Evolutionary conservation across 2,797 vertebrate genomes (phyloP).

Genomic region (Mus spretus): DNA sequence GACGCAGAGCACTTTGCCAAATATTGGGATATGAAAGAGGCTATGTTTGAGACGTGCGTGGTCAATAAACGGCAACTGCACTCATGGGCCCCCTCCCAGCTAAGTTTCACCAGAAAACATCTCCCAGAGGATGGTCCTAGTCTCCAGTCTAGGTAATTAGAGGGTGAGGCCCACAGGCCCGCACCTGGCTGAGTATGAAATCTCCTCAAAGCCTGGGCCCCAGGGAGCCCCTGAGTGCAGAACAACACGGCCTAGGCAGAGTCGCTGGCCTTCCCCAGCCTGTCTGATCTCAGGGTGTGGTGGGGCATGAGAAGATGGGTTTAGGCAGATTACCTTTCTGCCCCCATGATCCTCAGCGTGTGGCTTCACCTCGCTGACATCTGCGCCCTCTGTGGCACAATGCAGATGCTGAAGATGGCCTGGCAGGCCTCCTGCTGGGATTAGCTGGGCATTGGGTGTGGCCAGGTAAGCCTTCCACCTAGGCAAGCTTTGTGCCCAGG

Average conservation of each 20-base stretch:
- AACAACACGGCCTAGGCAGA: background rate
- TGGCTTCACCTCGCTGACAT: conserved; percentile 6
- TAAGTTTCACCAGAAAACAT: background rate
- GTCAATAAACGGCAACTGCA: background rate
- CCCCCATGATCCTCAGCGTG: background rate
- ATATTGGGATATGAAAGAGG: background rate
- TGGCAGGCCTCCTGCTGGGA: background rate
- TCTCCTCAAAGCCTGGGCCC: background rate
- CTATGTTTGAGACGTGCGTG: too few species aligned
- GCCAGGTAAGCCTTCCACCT: background rate
- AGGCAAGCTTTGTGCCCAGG: background rate
- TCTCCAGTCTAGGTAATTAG: background rate
- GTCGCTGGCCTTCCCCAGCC: background rate
- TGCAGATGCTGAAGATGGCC: accelerated
- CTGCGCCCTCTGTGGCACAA: background rate
- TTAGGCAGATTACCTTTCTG: background rate
- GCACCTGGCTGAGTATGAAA: background rate
- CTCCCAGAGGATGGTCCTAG: background rate
- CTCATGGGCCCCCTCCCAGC: background rate
- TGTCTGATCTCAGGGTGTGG: background rate
- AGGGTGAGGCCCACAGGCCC: background rate
- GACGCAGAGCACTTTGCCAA: background rate
- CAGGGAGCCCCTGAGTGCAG: background rate
- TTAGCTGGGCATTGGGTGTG: accelerated
- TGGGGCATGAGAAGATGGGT: background rate